These are phyloP conservation scores for Pandemis heparana DNA, from an alignment of 2,888 invertebrate species.

Conservation along the genomic window DNA sequence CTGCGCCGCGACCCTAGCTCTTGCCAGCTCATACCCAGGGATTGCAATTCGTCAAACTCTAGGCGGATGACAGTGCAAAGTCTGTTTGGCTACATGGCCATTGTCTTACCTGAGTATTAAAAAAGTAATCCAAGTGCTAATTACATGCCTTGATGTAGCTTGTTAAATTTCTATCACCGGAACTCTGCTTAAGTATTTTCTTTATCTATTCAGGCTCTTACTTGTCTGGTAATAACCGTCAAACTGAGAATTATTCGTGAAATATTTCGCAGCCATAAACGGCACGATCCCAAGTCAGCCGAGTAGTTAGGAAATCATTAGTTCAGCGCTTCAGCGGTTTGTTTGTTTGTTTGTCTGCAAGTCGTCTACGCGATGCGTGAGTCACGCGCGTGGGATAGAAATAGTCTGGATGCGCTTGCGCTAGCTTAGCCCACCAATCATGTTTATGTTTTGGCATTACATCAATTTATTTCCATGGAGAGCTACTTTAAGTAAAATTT, in stretches of 20 bases:
- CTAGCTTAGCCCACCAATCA: constrained; percentile 1
- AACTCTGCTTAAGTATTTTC: not conserved
- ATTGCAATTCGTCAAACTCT: too few species aligned
- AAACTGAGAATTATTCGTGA: constrained; percentile 26
- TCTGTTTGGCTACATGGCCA: too few species aligned
- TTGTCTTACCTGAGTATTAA: too few species aligned
- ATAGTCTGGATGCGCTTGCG: constrained; percentile 43
- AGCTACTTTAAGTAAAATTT: too few species aligned
- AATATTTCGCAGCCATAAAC: constrained; percentile 29
- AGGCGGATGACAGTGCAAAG: too few species aligned
- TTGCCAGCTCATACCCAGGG: too few species aligned
- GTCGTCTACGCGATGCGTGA: constrained; percentile 67
- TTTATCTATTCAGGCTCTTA: not conserved
- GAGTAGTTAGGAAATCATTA: constrained; percentile 50
- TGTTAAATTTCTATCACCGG: not conserved
- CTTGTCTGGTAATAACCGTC: not conserved
- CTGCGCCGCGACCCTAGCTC: too few species aligned
- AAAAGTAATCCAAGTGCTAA: not conserved
- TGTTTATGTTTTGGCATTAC: constrained; percentile 3
- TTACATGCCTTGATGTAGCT: not conserved
- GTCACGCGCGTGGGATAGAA: constrained; percentile 71
- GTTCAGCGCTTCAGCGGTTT: constrained; percentile 50
- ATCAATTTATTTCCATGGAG: not conserved
- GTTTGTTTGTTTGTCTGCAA: constrained; percentile 69
- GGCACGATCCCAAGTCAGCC: constrained; percentile 31